A percentile compares a stretch with the other conserved stretches of the same genome.
Evolutionary conservation across 1,140 invertebrate genomes (phyloP).

Genomic region (Bombus confusus): DNA sequence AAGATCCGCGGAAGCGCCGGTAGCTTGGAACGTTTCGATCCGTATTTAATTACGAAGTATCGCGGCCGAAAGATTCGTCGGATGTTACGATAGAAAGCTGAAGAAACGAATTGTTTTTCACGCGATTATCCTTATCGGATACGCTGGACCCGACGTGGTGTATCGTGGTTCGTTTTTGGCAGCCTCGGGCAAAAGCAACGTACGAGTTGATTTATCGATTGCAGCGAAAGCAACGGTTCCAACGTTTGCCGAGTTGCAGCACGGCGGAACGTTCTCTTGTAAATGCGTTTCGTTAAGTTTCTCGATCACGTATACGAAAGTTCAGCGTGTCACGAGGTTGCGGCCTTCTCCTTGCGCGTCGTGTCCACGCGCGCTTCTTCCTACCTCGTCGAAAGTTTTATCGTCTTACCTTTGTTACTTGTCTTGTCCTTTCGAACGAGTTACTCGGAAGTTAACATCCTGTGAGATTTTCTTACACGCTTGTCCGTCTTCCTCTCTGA

Average conservation of each 20-base stretch:
- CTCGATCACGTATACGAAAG: constrained; percentile 6
- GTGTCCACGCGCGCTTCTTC: too few relatives aligned
- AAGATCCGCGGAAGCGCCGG: too few relatives aligned
- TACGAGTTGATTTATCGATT: constrained; percentile 42
- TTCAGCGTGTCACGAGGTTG: background rate
- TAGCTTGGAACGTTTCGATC: too few relatives aligned
- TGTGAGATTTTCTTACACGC: too few relatives aligned
- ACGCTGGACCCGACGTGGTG: background rate
- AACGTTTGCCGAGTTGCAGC: background rate
- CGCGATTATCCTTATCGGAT: constrained; percentile 32
- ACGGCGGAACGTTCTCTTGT: background rate
- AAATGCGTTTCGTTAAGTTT: constrained; percentile 14
- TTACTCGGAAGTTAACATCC: too few relatives aligned
- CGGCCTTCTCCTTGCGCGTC: background rate
- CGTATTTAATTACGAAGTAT: too few relatives aligned
- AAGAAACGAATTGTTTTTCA: constrained; percentile 31
- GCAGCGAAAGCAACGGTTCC: background rate
- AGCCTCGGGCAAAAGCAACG: constrained; percentile 1
- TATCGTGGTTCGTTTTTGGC: constrained; percentile 25
- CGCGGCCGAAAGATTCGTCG: background rate
- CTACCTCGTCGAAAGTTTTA: too few relatives aligned
- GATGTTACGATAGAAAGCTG: background rate
- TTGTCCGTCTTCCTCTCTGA: too few relatives aligned
- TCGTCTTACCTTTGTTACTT: too few relatives aligned
- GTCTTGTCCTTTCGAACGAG: too few relatives aligned